A percentile compares a stretch with the other conserved stretches of the same genome.
phyloP scores from a whole-genome alignment of 1,140 invertebrate species.

The Cardiocondyla obscurior region DNA sequence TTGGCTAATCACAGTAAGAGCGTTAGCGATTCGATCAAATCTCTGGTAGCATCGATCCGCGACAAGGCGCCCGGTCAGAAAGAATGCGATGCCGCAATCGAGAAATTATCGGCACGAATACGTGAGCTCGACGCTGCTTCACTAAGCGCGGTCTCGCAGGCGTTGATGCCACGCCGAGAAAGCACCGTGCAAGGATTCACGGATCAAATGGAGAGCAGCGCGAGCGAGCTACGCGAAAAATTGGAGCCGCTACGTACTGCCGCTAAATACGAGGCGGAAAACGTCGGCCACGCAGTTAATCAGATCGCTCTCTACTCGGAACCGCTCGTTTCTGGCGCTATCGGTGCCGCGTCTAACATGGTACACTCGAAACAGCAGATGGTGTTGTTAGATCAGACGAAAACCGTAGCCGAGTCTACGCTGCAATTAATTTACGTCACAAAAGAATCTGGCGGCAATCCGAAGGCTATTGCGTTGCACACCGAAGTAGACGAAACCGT shows the following conservation, averaged over 20 bases:
- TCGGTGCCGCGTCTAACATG: constrained; percentile 95
- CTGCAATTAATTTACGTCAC: constrained; percentile 93
- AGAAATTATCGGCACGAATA: constrained; percentile 90
- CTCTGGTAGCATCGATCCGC: constrained; percentile 95
- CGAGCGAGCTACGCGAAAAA: constrained; percentile 90
- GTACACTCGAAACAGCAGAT: constrained; percentile 95
- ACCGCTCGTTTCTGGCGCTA: constrained; percentile 91
- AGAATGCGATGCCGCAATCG: constrained; percentile 94
- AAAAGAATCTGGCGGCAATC: constrained; percentile 97
- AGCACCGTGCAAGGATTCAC: constrained; percentile 93
- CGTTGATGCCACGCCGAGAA: constrained; percentile 88
- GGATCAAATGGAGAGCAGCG: constrained; percentile 90
- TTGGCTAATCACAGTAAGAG: constrained; percentile 96
- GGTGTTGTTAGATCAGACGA: constrained; percentile 94
- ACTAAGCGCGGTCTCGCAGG: constrained; percentile 94
- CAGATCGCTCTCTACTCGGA: constrained; percentile 94
- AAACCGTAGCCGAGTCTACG: constrained; percentile 96
- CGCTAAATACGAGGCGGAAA: constrained; percentile 96
- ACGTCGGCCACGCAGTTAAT: constrained; percentile 94
- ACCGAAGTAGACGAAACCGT: constrained; percentile 93
- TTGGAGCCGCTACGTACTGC: constrained; percentile 92
- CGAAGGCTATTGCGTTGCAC: constrained; percentile 91
- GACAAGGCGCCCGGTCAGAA: constrained; percentile 98
- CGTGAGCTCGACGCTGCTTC: constrained; percentile 94
- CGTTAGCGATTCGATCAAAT: constrained; percentile 98